phyloP scores from a whole-genome alignment of 92 coral and sea anemone genomes.

The Epizoanthus illoricatus region DNA sequence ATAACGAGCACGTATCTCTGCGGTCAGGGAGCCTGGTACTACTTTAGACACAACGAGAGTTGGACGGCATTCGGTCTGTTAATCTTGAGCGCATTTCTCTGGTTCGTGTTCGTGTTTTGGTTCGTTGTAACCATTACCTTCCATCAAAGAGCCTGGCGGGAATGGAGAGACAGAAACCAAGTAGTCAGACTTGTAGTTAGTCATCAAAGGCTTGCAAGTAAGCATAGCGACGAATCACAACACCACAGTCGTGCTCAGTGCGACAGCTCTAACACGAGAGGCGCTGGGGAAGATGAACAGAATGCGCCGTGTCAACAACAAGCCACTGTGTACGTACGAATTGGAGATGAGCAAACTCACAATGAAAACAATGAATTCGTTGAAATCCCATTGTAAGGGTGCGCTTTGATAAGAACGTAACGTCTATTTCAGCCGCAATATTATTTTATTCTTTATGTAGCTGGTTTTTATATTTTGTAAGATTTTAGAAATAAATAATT shows the following conservation, averaged over 20 bases:
- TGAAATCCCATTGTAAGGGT: background rate
- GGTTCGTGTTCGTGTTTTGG: slow-evolving; percentile 80
- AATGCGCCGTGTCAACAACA: background rate
- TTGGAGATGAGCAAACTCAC: slow-evolving; percentile 9
- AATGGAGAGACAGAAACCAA: slow-evolving; percentile 84
- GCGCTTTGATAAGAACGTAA: too few species aligned
- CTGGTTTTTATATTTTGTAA: too few species aligned
- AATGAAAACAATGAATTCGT: slow-evolving; percentile 11
- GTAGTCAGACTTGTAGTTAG: slow-evolving; percentile 56
- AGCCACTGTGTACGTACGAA: slow-evolving; percentile 2
- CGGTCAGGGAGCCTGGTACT: slow-evolving; percentile 88
- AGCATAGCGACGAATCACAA: background rate
- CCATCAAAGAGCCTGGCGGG: slow-evolving; percentile 77
- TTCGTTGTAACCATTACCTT: slow-evolving; percentile 68
- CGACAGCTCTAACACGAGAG: background rate
- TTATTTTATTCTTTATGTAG: too few species aligned
- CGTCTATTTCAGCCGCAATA: too few species aligned
- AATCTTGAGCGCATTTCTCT: slow-evolving; percentile 71
- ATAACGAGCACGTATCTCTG: slow-evolving; percentile 84
- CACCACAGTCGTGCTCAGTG: background rate
- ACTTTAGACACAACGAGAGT: slow-evolving; percentile 59
- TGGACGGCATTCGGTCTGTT: slow-evolving; percentile 83
- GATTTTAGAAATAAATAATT: too few species aligned
- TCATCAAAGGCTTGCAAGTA: background rate
- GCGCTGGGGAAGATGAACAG: background rate